Conservation (phyloP, 1,140 invertebrate species). For the Drosophila ogumai region DNA sequence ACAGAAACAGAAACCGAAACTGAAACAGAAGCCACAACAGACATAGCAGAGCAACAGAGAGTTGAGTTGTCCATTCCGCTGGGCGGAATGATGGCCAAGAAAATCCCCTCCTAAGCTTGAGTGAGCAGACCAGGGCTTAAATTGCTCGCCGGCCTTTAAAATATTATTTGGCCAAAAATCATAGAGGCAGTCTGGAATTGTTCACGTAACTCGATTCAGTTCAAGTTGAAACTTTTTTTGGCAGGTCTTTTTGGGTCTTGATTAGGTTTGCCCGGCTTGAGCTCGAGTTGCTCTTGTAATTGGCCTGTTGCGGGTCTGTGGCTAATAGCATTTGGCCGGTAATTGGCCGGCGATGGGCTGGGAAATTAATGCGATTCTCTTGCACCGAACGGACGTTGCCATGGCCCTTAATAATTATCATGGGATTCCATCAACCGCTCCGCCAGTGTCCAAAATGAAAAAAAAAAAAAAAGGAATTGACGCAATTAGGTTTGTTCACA, state of each 20-base stretch:
- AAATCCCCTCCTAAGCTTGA: slow-evolving; percentile 45
- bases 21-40: slow-evolving; percentile 35
- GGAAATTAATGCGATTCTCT: slow-evolving; percentile 56
- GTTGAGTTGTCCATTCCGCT: slow-evolving; percentile 35
- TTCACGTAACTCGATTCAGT: slow-evolving; percentile 51
- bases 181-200: slow-evolving; percentile 22
- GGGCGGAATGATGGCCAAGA: slow-evolving; percentile 42
- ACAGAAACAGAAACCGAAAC: slow-evolving; percentile 48
- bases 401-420: slow-evolving; percentile 53
- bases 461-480: slow-evolving; percentile 28
- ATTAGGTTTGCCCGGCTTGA: slow-evolving; percentile 43
- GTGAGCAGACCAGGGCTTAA: slow-evolving; percentile 37
- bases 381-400: slow-evolving; percentile 47
- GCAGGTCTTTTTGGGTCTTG: slow-evolving; percentile 40
- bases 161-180: slow-evolving; percentile 65
- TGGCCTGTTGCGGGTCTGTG: slow-evolving; percentile 59
- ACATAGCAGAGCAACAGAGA: slow-evolving; percentile 6
- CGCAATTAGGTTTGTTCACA: slow-evolving; percentile 51
- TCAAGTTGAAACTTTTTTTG: slow-evolving; percentile 41
- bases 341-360: slow-evolving; percentile 49
- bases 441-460: slow-evolving; percentile 9
- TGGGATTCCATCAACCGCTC: slow-evolving; percentile 31
- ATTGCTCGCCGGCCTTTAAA: slow-evolving; percentile 58
- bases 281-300: slow-evolving; percentile 39
- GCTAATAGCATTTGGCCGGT: slow-evolving; percentile 58